These are phyloP conservation scores for Tringa solitaria DNA, from an alignment of 2,113 vertebrate species.

Conservation along the genomic window DNA sequence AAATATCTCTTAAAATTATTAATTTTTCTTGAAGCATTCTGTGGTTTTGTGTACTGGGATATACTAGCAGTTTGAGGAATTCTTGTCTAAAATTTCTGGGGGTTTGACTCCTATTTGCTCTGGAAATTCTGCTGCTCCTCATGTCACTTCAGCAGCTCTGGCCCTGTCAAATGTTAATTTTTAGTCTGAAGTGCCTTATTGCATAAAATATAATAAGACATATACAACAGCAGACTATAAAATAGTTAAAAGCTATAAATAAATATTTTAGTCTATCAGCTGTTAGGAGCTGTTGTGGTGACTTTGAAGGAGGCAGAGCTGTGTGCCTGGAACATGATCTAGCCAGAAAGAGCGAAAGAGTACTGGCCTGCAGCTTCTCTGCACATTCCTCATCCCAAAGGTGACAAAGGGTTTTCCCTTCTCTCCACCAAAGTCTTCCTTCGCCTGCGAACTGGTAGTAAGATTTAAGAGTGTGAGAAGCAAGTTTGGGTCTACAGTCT, in stretches of 20 bases:
- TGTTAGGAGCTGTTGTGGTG: background rate
- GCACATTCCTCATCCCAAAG: background rate
- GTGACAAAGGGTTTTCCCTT: background rate
- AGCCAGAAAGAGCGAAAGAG: background rate
- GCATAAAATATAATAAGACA: background rate
- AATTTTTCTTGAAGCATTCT: background rate
- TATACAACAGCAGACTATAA: background rate
- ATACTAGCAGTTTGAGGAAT: background rate
- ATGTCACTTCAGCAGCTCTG: background rate
- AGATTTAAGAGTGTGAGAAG: background rate
- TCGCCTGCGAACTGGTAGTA: background rate
- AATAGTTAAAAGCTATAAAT: slow-evolving; percentile 11
- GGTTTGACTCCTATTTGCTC: background rate
- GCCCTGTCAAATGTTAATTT: background rate
- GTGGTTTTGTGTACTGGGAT: background rate
- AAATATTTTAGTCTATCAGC: slow-evolving; percentile 13
- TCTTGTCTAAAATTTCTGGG: background rate
- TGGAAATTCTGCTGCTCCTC: background rate
- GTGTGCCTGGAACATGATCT: background rate
- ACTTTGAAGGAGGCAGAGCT: background rate
- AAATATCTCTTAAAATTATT: background rate
- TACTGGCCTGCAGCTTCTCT: background rate
- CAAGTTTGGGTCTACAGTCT: background rate
- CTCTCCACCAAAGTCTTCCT: background rate
- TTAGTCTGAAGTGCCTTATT: background rate